Evolutionary conservation across 2,113 vertebrate species (phyloP).

Genomic region (Tyto alba): DNA sequence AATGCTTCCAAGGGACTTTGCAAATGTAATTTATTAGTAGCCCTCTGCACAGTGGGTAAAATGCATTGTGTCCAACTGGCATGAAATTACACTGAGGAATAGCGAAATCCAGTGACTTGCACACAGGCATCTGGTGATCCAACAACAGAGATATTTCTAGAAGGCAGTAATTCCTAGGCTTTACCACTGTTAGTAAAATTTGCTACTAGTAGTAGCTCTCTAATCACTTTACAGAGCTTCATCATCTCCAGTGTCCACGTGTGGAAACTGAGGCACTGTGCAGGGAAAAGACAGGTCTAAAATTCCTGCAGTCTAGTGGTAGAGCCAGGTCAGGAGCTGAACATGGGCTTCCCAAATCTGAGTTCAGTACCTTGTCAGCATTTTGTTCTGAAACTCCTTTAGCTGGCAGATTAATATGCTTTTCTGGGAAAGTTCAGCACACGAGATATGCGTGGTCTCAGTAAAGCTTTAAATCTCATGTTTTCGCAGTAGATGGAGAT

Average conservation of each 20-base stretch:
- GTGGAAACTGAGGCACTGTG: neutral
- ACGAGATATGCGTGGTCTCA: neutral
- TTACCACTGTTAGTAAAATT: neutral
- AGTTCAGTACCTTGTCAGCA: neutral
- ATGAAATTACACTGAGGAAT: neutral
- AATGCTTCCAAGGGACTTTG: neutral
- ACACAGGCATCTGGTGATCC: neutral
- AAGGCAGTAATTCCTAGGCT: neutral
- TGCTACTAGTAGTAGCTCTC: neutral
- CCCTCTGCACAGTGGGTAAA: neutral
- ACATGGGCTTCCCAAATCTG: neutral
- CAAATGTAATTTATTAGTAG: neutral
- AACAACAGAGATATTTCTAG: neutral
- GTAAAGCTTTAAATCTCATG: neutral
- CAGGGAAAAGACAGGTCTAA: neutral
- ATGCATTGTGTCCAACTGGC: neutral
- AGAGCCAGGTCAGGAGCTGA: neutral
- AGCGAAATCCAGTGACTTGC: neutral
- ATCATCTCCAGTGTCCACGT: neutral
- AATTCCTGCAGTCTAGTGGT: accelerated
- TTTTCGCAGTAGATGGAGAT: neutral
- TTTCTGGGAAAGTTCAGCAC: neutral
- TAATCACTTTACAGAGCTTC: neutral
- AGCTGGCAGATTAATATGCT: neutral
- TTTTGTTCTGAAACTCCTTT: neutral